phyloP scores from a whole-genome alignment of 2,888 invertebrate species.

The Pseudanteris insignis region DNA sequence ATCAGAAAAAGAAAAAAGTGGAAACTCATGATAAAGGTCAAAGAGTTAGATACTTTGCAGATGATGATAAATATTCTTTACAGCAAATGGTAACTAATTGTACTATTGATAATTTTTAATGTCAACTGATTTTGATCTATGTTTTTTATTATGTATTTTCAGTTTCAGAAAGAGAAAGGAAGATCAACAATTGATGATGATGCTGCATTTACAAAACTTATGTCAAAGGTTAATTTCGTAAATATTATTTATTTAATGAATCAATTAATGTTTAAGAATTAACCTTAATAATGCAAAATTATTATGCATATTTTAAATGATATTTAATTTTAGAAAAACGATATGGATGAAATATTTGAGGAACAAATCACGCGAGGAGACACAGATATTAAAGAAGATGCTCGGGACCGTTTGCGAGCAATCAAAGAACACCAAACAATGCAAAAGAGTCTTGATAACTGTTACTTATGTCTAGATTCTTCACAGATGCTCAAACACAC shows the following conservation, averaged over 20 bases:
- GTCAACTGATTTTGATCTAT: not conserved
- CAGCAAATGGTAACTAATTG: conserved; percentile 82
- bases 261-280: not conserved
- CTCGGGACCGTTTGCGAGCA: conserved; percentile 73
- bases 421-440: conserved; percentile 78
- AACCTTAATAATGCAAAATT: no score
- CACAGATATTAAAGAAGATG: conserved; percentile 71
- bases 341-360: conserved; percentile 86
- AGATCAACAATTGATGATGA: conserved; percentile 83
- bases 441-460: conserved; percentile 79
- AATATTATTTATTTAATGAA: conserved; percentile 8
- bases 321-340: conserved; percentile 65
- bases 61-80: conserved; percentile 88
- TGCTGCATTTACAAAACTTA: conserved; percentile 79
- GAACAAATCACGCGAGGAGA: conserved; percentile 78
- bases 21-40: conserved; percentile 77
- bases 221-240: conserved; percentile 71
- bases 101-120: conserved; percentile 7
- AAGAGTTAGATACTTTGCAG: conserved; percentile 84
- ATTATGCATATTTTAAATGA: no score
- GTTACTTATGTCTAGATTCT: conserved; percentile 85
- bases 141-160: conserved; percentile 51
- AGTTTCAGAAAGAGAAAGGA: conserved; percentile 84
- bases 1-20: conserved; percentile 69
- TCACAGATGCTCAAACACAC: conserved; percentile 83